phyloP scores from a whole-genome alignment of 1,140 invertebrate genomes.

The Oncopodura yosiiana region DNA sequence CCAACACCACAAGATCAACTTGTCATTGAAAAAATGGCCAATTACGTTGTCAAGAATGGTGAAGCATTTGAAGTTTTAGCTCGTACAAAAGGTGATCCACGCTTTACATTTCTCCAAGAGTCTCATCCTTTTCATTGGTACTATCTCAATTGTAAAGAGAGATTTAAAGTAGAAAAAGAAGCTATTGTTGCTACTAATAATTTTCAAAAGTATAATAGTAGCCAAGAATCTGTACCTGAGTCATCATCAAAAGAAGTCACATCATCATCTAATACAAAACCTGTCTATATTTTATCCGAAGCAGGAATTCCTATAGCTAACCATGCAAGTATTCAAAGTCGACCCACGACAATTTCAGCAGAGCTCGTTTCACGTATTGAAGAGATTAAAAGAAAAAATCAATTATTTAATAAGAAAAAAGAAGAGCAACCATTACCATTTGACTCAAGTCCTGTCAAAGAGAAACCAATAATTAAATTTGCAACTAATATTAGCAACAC shows the following conservation, averaged over 20 bases:
- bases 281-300: background rate
- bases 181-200: slow-evolving; percentile 19
- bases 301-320: slow-evolving; percentile 1
- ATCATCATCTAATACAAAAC: background rate
- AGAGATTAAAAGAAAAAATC: slow-evolving; percentile 1
- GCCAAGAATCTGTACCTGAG: background rate
- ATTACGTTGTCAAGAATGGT: slow-evolving; percentile 89
- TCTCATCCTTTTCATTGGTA: slow-evolving; percentile 64
- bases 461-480: slow-evolving; percentile 21
- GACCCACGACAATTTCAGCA: slow-evolving; percentile 5
- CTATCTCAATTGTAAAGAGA: slow-evolving; percentile 46
- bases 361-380: slow-evolving; percentile 4
- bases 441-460: slow-evolving; percentile 2
- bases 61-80: slow-evolving; percentile 82
- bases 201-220: slow-evolving; percentile 21
- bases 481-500: background rate
- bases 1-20: slow-evolving; percentile 66
- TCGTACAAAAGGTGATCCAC: slow-evolving; percentile 69
- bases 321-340: slow-evolving; percentile 2
- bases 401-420: slow-evolving; percentile 1
- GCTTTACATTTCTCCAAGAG: slow-evolving; percentile 70
- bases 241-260: background rate
- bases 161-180: slow-evolving; percentile 11
- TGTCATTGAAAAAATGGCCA: slow-evolving; percentile 91
- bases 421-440: slow-evolving; percentile 1